Evolutionary conservation across 2,888 invertebrate species (phyloP).

Genomic region (Hoplodrina blanda): DNA sequence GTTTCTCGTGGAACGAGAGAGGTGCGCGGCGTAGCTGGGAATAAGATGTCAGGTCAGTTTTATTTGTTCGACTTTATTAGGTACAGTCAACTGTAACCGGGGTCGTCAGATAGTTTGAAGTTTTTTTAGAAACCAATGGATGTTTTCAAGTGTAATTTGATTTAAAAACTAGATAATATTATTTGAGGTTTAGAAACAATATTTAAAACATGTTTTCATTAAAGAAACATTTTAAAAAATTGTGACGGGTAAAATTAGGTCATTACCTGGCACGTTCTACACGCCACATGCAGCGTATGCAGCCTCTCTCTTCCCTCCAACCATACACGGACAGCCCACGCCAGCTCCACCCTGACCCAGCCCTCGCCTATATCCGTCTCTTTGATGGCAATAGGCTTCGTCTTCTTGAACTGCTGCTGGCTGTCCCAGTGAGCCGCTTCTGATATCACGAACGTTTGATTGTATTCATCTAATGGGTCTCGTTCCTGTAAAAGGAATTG

Average conservation of each 20-base stretch:
- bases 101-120: no score
- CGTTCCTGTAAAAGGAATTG: slow-evolving; percentile 79
- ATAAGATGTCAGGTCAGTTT: slow-evolving; percentile 8
- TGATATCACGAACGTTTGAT: slow-evolving; percentile 94
- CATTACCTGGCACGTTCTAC: slow-evolving; percentile 93
- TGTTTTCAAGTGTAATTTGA: no score
- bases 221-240: no score
- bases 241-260: no score
- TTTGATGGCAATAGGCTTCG: slow-evolving; percentile 95
- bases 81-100: no score
- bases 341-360: slow-evolving; percentile 95
- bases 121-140: no score
- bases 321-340: slow-evolving; percentile 94
- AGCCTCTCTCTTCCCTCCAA: slow-evolving; percentile 92
- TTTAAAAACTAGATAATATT: no score
- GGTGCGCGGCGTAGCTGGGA: slow-evolving; percentile 91
- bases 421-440: slow-evolving; percentile 95
- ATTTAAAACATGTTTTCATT: no score
- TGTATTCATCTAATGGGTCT: slow-evolving; percentile 92
- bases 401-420: slow-evolving; percentile 93
- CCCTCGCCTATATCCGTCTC: slow-evolving; percentile 94
- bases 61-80: no score
- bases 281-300: slow-evolving; percentile 94
- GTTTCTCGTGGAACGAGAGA: slow-evolving; percentile 93
- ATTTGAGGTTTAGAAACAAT: no score